A percentile compares a stretch with the other conserved stretches of the same genome.
Evolutionary conservation across 2,888 invertebrate genomes (phyloP).

Genomic region (Proisotoma minuta): DNA sequence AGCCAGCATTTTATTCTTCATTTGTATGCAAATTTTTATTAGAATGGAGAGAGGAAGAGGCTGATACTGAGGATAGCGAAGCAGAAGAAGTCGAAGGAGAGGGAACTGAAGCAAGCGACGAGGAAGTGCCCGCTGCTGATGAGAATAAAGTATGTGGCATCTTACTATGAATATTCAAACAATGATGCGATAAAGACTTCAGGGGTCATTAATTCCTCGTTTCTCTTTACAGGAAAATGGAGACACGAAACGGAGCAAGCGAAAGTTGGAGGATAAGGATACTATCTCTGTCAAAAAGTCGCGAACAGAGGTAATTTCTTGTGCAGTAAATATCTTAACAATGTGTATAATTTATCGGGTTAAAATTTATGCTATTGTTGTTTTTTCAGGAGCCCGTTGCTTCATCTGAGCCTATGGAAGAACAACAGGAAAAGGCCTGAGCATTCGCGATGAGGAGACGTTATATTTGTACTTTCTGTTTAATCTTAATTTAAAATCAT

Average conservation of each 20-base stretch:
- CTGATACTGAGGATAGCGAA: conserved; percentile 9
- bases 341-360: too few relatives aligned
- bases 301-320: background rate
- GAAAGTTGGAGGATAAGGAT: background rate
- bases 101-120: conserved; percentile 14
- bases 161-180: background rate
- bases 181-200: too few relatives aligned
- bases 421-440: background rate
- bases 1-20: too few relatives aligned
- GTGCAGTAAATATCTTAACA: too few relatives aligned
- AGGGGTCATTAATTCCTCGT: too few relatives aligned
- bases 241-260: too few relatives aligned
- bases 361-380: too few relatives aligned
- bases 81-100: conserved; percentile 14
- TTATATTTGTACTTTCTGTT: too few relatives aligned
- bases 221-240: too few relatives aligned
- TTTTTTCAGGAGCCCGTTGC: too few relatives aligned
- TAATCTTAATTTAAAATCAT: too few relatives aligned
- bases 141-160: background rate
- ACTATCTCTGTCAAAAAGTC: background rate
- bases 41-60: conserved; percentile 16
- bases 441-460: too few relatives aligned
- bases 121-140: conserved; percentile 10
- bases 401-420: background rate
- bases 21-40: background rate